These are phyloP conservation scores for Darwinula stevensoni DNA, from an alignment of 2,888 invertebrate species.

Conservation along the genomic window DNA sequence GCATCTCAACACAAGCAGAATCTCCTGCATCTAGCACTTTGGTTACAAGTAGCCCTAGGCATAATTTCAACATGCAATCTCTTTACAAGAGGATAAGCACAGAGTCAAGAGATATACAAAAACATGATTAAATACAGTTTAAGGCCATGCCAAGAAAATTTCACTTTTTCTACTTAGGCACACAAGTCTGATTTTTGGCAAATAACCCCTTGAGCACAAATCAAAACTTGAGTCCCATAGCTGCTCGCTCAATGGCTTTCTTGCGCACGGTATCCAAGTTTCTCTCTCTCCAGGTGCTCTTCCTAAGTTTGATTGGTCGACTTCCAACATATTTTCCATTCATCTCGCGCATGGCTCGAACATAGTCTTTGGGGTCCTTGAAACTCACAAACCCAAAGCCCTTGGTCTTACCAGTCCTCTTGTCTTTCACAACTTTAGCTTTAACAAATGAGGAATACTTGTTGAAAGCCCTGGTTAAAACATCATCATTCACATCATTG, in stretches of 20 bases:
- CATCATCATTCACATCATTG: constrained; percentile 94
- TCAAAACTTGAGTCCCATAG: constrained; percentile 23
- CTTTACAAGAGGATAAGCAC: too few species aligned
- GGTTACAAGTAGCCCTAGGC: too few species aligned
- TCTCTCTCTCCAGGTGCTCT: constrained; percentile 83
- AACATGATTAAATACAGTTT: too few species aligned
- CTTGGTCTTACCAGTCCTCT: constrained; percentile 87
- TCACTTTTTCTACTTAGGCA: not conserved
- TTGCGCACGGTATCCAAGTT: constrained; percentile 75
- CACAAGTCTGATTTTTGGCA: too few species aligned
- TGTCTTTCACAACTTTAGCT: constrained; percentile 85
- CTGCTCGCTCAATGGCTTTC: constrained; percentile 81
- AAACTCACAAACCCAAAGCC: constrained; percentile 98
- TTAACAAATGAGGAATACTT: constrained; percentile 73
- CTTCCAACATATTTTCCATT: constrained; percentile 99
- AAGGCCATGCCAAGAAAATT: constrained; percentile 1
- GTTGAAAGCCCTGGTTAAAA: constrained; percentile 78
- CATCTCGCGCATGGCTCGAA: constrained; percentile 96
- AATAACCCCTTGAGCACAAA: not conserved
- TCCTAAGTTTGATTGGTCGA: constrained; percentile 83
- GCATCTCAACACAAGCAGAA: too few species aligned
- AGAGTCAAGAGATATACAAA: too few species aligned
- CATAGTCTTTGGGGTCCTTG: constrained; percentile 87
- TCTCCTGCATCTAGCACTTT: too few species aligned
- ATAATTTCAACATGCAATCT: too few species aligned